Percentiles rank a stretch among this genome's conserved stretches.
phyloP scores from a whole-genome alignment of 2,797 vertebrate genomes.

The Pagetopsis macropterus region DNA sequence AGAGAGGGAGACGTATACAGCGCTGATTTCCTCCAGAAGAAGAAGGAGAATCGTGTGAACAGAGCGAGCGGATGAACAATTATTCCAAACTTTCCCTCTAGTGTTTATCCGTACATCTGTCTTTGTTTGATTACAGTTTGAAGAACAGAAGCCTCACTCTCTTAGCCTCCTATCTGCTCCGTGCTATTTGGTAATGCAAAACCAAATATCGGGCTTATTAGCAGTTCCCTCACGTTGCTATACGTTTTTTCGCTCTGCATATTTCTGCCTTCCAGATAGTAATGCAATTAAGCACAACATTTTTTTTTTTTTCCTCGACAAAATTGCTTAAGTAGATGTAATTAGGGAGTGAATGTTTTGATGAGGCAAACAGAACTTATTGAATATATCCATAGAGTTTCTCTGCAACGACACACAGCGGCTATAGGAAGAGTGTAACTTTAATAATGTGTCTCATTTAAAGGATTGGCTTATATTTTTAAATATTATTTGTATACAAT shows the following conservation, averaged over 20 bases:
- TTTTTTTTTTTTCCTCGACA: slow-evolving; percentile 61
- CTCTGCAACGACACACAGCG: slow-evolving; percentile 28
- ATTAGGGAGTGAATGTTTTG: slow-evolving; percentile 80
- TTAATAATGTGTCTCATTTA: slow-evolving; percentile 31
- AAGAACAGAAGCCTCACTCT: slow-evolving; percentile 62
- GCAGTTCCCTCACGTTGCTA: slow-evolving; percentile 82
- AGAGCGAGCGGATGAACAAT: slow-evolving; percentile 55
- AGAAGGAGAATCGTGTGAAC: slow-evolving; percentile 18
- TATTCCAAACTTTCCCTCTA: slow-evolving; percentile 68
- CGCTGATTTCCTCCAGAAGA: slow-evolving; percentile 3
- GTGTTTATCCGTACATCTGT: slow-evolving; percentile 75
- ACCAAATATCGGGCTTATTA: slow-evolving; percentile 84
- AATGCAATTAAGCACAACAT: slow-evolving; percentile 85
- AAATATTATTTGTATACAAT: slow-evolving; percentile 12
- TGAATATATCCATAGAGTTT: slow-evolving; percentile 70
- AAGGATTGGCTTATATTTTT: background rate
- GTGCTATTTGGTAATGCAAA: slow-evolving; percentile 76
- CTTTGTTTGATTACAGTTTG: slow-evolving; percentile 77
- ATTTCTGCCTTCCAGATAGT: slow-evolving; percentile 86
- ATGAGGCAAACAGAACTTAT: slow-evolving; percentile 76
- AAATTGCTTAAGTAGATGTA: slow-evolving; percentile 85
- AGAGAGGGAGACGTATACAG: slow-evolving; percentile 17
- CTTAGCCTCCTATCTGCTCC: slow-evolving; percentile 71
- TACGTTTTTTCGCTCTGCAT: slow-evolving; percentile 82
- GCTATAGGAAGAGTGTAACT: slow-evolving; percentile 43